A percentile compares a stretch with the other conserved stretches of the same genome.
These are phyloP conservation scores for Paramisgurnus dabryanus DNA, from an alignment of 2,113 vertebrate genomes.

Conservation along the genomic window DNA sequence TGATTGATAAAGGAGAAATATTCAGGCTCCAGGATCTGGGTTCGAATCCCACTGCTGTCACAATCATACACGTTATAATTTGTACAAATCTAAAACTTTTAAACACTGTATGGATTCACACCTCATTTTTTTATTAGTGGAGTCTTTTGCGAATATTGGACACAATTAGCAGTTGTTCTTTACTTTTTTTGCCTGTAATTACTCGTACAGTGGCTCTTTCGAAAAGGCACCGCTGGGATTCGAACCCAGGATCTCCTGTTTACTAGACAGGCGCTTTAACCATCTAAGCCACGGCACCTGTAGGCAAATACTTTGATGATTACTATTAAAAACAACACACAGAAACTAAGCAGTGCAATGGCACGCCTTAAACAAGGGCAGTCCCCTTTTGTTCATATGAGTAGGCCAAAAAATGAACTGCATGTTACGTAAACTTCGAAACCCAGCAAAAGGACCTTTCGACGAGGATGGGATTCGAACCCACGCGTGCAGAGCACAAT, in stretches of 20 bases:
- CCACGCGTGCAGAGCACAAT: slow-evolving; percentile 69
- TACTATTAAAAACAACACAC: neutral
- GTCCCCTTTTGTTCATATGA: too few species aligned
- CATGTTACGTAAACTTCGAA: too few species aligned
- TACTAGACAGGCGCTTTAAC: slow-evolving; percentile 58
- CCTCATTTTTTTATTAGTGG: too few species aligned
- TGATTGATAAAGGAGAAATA: too few species aligned
- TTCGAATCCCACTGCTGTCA: slow-evolving; percentile 60
- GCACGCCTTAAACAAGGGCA: too few species aligned
- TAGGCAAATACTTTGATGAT: rapidly evolving
- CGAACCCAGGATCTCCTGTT: slow-evolving; percentile 58
- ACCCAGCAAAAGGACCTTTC: neutral
- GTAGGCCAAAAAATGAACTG: neutral
- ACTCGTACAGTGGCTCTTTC: too few species aligned
- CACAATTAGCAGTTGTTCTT: too few species aligned
- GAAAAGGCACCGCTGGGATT: slow-evolving; percentile 58
- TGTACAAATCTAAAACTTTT: too few species aligned
- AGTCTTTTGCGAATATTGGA: too few species aligned
- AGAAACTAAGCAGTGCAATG: too few species aligned
- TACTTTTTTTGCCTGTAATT: too few species aligned
- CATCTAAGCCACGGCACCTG: slow-evolving; percentile 55
- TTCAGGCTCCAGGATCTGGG: slow-evolving; percentile 10
- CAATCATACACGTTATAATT: neutral
- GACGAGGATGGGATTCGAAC: slow-evolving; percentile 69
- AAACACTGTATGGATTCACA: too few species aligned